Evolutionary conservation across 2,113 vertebrate genomes (phyloP), one percentile per base, ranked within the genome.

Genomic region (Phalacrocorax carbo): DNA sequence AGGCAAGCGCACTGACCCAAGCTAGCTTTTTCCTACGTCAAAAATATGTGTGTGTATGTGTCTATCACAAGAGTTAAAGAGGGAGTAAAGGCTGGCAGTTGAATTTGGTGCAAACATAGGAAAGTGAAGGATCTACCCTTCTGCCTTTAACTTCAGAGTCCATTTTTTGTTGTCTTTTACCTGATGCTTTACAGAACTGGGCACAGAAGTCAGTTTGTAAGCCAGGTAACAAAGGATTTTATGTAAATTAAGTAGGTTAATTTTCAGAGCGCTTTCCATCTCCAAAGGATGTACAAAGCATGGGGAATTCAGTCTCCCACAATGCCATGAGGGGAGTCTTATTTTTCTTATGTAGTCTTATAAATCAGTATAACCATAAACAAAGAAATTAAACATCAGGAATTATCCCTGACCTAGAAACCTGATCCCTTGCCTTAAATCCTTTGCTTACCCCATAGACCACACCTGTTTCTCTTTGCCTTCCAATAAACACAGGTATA

Each of bases 381-480:
- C 20, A 95, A 87, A 93, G 60, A 89, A 75, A 88, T 93, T 60
- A 85, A 82, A 90, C 38, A 3, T 72, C 71, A 79, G 30, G 36
- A 94, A 70, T 90, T 82, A 88, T 86, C 52, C 22, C 29, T 94
- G 69, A 68, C 72, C 55, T 78, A 75, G 60, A 90, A 95, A 86
- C 29, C 57, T 51, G 27, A 88, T 86, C 38, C 25, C 5, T 82
- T 2, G 1, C 55, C 42, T 92, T 68, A 88, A 94, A 94, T 82
- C 64, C 42, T 19, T 65, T 60, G 10, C 18, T 84, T 87, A 82
- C 42, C 29, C 49, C 10, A 15, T 6, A 75, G 73, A 57, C 54
- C 61, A 84, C 73, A 87, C 92, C 65, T 95, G 89, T 83, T 91
- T 94, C 48, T 60, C 34, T 85, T 82, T 93, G 90, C 38, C 79